Evolutionary conservation across 2,113 vertebrate genomes (phyloP).

Genomic region (Oncorhynchus kisutch): DNA sequence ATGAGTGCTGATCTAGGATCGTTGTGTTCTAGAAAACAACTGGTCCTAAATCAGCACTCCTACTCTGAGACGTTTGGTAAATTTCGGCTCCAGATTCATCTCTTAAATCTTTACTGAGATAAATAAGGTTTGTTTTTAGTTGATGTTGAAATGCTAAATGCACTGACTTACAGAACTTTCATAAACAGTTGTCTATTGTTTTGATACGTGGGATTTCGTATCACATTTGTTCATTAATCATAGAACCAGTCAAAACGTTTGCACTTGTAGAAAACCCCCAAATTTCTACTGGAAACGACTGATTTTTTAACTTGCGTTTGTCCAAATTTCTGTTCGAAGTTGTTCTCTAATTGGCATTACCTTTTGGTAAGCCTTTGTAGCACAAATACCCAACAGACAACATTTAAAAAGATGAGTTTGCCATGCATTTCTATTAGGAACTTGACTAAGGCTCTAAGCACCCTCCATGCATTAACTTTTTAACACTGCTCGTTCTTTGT

Average conservation of each 20-base stretch:
- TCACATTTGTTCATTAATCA: not conserved
- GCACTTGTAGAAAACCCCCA: not conserved
- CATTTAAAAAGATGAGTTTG: not conserved
- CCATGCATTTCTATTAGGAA: not conserved
- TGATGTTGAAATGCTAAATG: constrained; percentile 34
- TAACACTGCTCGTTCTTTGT: not conserved
- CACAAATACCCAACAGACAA: not conserved
- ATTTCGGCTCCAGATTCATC: not conserved
- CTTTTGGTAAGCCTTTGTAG: not conserved
- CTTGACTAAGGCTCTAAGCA: not conserved
- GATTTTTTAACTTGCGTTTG: not conserved
- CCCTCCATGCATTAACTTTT: not conserved
- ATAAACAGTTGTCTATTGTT: not conserved
- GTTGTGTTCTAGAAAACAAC: too few relatives aligned
- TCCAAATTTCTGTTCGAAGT: not conserved
- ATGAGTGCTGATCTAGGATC: too few relatives aligned
- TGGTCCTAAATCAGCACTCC: too few relatives aligned
- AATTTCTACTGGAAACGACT: not conserved
- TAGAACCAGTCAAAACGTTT: not conserved
- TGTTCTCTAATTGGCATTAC: not conserved
- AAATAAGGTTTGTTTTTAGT: not conserved
- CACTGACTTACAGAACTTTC: not conserved
- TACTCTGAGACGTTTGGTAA: too few relatives aligned
- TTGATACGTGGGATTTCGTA: not conserved
- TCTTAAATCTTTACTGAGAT: not conserved